phyloP scores from a whole-genome alignment of 1,140 invertebrate genomes.

The Agraylea sexmaculata region DNA sequence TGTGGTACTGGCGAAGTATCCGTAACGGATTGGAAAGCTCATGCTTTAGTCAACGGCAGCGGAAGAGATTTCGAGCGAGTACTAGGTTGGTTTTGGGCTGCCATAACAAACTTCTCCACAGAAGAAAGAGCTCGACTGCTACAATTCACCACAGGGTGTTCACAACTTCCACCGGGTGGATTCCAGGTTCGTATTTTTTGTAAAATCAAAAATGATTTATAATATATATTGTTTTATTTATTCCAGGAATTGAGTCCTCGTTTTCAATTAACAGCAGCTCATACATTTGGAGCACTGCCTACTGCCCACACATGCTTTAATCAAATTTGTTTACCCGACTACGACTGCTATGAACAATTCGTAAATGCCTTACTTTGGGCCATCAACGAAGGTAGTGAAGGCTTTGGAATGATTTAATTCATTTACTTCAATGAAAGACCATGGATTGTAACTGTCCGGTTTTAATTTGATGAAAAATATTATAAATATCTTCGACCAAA shows the following conservation, averaged over 20 bases:
- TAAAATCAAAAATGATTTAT: background rate
- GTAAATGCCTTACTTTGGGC: conserved; percentile 81
- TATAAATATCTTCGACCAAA: background rate
- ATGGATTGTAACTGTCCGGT: background rate
- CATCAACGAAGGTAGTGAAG: conserved; percentile 90
- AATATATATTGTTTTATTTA: conserved; percentile 7
- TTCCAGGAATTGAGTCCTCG: conserved; percentile 72
- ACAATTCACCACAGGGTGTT: conserved; percentile 91
- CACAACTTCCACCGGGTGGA: conserved; percentile 82
- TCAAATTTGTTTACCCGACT: conserved; percentile 89
- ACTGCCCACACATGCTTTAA: conserved; percentile 95
- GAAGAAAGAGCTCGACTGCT: conserved; percentile 88
- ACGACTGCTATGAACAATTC: conserved; percentile 88
- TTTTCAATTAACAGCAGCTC: conserved; percentile 82
- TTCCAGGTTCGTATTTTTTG: conserved; percentile 41
- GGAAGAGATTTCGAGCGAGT: conserved; percentile 74
- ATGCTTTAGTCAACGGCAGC: conserved; percentile 76
- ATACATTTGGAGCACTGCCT: conserved; percentile 79
- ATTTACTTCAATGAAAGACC: too few relatives aligned
- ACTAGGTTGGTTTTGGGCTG: conserved; percentile 90
- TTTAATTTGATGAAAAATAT: background rate
- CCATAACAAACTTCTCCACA: conserved; percentile 79
- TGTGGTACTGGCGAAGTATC: conserved; percentile 91
- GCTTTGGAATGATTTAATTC: conserved; percentile 81
- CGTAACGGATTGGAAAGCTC: conserved; percentile 75